Percentiles rank a stretch among this genome's conserved stretches.
Evolutionary conservation across 1,140 invertebrate genomes (phyloP).

Genomic region (Philaenus spumarius): DNA sequence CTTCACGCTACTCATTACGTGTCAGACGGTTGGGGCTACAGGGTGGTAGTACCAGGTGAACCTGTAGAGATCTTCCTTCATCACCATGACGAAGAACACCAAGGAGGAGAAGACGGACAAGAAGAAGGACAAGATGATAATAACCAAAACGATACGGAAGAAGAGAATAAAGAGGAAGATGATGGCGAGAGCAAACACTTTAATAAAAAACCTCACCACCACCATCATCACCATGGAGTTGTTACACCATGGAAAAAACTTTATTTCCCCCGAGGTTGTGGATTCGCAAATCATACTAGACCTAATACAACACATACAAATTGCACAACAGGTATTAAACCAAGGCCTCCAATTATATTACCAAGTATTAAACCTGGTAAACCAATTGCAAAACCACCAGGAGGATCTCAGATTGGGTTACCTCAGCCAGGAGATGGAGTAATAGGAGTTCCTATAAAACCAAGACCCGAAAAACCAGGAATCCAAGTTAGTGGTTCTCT

Average conservation of each 20-base stretch:
- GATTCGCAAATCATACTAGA: conserved; percentile 17
- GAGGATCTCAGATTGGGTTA: background rate
- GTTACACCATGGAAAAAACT: conserved; percentile 51
- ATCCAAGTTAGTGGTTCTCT: conserved; percentile 13
- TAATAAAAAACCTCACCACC: conserved; percentile 32
- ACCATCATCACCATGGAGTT: conserved; percentile 45
- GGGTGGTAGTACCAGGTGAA: conserved; percentile 58
- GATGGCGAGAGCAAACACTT: conserved; percentile 7
- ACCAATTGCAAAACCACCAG: conserved; percentile 3
- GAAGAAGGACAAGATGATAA: conserved; percentile 8
- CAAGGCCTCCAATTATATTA: conserved; percentile 14
- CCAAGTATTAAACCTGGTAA: conserved; percentile 25
- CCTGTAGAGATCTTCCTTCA: conserved; percentile 60
- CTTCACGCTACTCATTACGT: conserved; percentile 64
- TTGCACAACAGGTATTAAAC: background rate
- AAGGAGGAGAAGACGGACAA: conserved; percentile 20
- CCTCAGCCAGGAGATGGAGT: background rate
- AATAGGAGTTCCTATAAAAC: background rate
- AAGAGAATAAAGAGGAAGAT: conserved; percentile 9
- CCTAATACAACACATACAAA: background rate
- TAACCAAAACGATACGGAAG: conserved; percentile 5
- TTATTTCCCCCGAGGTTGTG: conserved; percentile 54
- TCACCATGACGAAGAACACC: conserved; percentile 32
- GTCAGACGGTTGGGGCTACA: conserved; percentile 68
- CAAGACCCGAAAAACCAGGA: conserved; percentile 15